Base-by-base conservation (phyloP, 2,113 vertebrate species). In the Apaloderma vittatum region DNA sequence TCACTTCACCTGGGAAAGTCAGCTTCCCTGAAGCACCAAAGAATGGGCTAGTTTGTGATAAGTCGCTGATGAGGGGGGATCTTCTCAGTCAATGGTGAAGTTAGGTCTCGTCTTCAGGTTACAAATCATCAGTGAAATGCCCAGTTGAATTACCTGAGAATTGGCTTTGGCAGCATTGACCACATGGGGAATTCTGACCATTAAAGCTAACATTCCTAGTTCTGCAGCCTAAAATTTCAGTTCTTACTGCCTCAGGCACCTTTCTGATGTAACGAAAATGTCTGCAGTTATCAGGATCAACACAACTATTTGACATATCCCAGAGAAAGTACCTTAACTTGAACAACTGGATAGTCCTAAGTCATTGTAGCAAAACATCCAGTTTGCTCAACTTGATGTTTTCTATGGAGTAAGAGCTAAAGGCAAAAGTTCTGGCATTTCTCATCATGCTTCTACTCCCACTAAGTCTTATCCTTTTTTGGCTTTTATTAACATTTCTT, bases 31-130 rank as follows among this genome's bases (percentile, higher is more conserved):
- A 76, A 71, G 16, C 27, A 46, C 36, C 26, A 37, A 58, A 59
- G 14, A 72, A 59, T 7, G 5, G 29, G 16, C 40, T 49, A 62
- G 13, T 43, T 43, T 34, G 40, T 37, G 46, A 46, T 17, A 40
- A 79, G 16, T 3, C 32, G 26, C 16, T 0, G 0, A 23, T 12
- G 5, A 77, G 8, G 5, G 0, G 4, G 20, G 11, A 66, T 48
- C 20, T 71, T 72, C 54, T 71, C 37, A 72, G 29, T 19, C 17
- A 46, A 54, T 17, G 43, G 18, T 32, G 15, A 72, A 72, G n/a
- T 27, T n/a, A 66, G 16, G 30, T 48, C 46, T 61, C 34, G n/a
- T 16, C 14, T 73, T 36, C n/a, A 12, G n/a, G 54, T 9, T 20
- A 61, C 46, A 84, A 84, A 24, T 7, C 18, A 27, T 22, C 34